Conservation (phyloP, 2,888 invertebrate genomes). For the Diarsia mendica region DNA sequence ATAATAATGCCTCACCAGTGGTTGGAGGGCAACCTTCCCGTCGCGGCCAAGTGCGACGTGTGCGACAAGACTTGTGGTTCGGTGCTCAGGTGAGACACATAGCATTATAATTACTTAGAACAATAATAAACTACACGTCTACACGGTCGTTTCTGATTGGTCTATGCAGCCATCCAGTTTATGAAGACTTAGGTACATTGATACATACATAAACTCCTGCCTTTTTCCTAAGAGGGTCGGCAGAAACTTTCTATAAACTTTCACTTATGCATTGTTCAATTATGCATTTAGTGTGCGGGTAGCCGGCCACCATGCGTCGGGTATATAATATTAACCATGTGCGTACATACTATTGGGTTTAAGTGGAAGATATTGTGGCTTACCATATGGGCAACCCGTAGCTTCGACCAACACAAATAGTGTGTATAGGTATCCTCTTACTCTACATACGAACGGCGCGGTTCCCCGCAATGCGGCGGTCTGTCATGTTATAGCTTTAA, state of each 20-base stretch:
- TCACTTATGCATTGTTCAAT: not conserved
- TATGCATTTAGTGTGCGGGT: not conserved
- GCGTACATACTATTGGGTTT: not conserved
- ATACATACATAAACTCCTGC: too few relatives aligned
- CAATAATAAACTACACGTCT: not conserved
- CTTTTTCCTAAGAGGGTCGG: too few relatives aligned
- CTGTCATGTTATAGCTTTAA: not conserved
- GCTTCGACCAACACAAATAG: not conserved
- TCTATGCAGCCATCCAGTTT: too few relatives aligned
- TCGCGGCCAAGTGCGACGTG: conserved; percentile 97
- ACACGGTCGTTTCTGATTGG: not conserved
- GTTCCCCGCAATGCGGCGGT: conserved; percentile 34
- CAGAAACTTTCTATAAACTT: not conserved
- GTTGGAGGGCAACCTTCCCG: conserved; percentile 99
- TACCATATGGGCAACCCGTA: not conserved
- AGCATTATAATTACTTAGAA: not conserved
- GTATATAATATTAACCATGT: not conserved
- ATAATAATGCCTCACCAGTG: conserved; percentile 99
- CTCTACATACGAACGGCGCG: not conserved
- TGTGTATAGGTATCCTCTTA: too few relatives aligned
- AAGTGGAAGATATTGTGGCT: not conserved
- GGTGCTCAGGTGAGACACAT: conserved; percentile 93
- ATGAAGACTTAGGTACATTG: too few relatives aligned
- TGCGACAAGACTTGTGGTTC: conserved; percentile 99
- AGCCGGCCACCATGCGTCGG: not conserved